Percentiles rank a stretch among this genome's conserved stretches.
phyloP scores from a whole-genome alignment of 2,888 invertebrate genomes.

The Phortica okadai region DNA sequence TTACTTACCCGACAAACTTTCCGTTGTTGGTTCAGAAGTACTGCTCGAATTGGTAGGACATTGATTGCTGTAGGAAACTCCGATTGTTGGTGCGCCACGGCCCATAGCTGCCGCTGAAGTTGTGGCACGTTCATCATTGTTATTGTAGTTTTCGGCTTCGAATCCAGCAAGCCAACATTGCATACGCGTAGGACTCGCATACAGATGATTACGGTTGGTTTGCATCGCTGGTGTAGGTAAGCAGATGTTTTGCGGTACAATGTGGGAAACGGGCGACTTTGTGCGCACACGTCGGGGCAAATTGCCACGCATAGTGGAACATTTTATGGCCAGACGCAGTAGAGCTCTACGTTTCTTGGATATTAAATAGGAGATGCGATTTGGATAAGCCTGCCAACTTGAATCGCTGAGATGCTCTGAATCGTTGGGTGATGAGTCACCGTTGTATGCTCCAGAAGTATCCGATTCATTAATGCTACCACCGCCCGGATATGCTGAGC shows the following conservation, averaged over 20 bases:
- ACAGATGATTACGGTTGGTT: constrained; percentile 30
- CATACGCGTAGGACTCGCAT: constrained; percentile 17
- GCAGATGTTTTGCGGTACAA: constrained; percentile 4
- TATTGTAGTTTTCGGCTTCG: not conserved
- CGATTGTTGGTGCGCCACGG: not conserved
- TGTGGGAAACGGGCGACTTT: constrained; percentile 47
- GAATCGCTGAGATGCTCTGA: constrained; percentile 52
- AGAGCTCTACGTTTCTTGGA: constrained; percentile 84
- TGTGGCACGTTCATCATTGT: constrained; percentile 61
- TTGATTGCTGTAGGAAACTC: not conserved
- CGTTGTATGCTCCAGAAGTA: constrained; percentile 35
- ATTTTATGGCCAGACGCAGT: constrained; percentile 81
- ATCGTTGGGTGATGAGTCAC: constrained; percentile 48
- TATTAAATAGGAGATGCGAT: constrained; percentile 85
- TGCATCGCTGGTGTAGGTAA: constrained; percentile 13
- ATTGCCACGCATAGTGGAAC: constrained; percentile 66
- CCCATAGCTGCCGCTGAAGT: constrained; percentile 64
- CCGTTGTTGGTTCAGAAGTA: constrained; percentile 10
- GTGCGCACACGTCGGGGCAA: constrained; percentile 58
- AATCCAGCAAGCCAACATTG: constrained; percentile 9
- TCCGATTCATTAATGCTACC: constrained; percentile 43
- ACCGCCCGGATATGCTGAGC: constrained; percentile 37
- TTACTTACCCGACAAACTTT: constrained; percentile 24
- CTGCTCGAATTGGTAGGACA: not conserved
- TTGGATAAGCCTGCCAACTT: constrained; percentile 77